Conservation (phyloP, 2,113 vertebrate species). For the Ivindomyrus marchei region DNA sequence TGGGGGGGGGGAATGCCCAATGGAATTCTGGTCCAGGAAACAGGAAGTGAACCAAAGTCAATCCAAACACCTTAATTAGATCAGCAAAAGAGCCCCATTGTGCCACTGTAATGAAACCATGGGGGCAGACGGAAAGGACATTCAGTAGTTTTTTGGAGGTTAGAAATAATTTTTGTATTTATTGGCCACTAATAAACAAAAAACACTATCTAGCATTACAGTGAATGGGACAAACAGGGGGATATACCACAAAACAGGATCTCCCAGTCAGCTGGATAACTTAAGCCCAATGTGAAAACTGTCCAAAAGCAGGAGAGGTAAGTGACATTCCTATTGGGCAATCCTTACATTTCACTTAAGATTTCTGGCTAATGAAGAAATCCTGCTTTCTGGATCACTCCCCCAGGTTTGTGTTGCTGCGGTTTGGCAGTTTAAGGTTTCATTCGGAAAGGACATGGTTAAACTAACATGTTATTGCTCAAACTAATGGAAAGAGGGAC, state of each 20-base stretch:
- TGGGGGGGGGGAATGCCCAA: neutral
- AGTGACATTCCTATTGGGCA: neutral
- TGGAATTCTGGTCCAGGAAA: slow-evolving; percentile 25
- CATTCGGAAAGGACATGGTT: neutral
- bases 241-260: neutral
- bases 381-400: neutral
- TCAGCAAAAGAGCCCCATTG: slow-evolving; percentile 32
- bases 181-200: neutral
- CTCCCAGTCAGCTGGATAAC: neutral
- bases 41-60: slow-evolving; percentile 39
- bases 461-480: neutral
- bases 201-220: neutral
- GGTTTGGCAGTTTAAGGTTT: neutral
- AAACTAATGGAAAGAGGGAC: neutral
- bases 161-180: neutral
- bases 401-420: neutral
- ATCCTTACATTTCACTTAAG: neutral
- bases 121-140: slow-evolving; percentile 31
- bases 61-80: slow-evolving; percentile 33
- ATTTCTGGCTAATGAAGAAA: neutral
- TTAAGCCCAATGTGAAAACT: neutral
- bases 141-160: neutral
- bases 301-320: neutral
- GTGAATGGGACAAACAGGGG: neutral
- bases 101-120: slow-evolving; percentile 34